Percentiles rank a stretch among this genome's conserved stretches.
These are phyloP conservation scores for Tillus elongatus DNA, from an alignment of 2,888 invertebrate genomes.

Conservation along the genomic window DNA sequence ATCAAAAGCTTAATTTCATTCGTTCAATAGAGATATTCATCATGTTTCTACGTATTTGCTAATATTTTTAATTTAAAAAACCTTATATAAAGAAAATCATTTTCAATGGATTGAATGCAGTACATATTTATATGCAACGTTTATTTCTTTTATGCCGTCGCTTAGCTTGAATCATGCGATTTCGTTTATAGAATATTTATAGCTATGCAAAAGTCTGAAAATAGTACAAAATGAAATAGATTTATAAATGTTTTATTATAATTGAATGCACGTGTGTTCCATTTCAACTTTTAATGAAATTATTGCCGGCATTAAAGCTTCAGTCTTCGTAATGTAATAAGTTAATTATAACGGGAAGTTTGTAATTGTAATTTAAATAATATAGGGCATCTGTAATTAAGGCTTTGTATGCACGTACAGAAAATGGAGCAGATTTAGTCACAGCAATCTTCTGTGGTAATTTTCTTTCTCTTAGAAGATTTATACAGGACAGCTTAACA, in stretches of 20 bases:
- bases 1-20: too few species aligned
- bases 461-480: too few species aligned
- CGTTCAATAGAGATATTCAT: too few species aligned
- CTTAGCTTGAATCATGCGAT: constrained; percentile 22
- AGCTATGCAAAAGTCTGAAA: constrained; percentile 30
- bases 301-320: constrained; percentile 39
- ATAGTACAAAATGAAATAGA: constrained; percentile 35
- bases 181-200: constrained; percentile 27
- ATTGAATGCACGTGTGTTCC: constrained; percentile 40
- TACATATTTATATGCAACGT: too few species aligned
- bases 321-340: constrained; percentile 39
- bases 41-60: too few species aligned
- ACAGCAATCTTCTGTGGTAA: too few species aligned
- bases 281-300: constrained; percentile 41
- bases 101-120: too few species aligned
- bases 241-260: constrained; percentile 40
- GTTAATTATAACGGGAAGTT: constrained; percentile 40
- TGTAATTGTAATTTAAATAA: constrained; percentile 42
- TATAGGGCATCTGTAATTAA: constrained; percentile 40
- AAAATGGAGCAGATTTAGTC: constrained; percentile 34
- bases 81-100: too few species aligned
- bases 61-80: too few species aligned
- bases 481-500: too few species aligned
- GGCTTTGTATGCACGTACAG: constrained; percentile 32
- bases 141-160: too few species aligned